These are phyloP conservation scores for Pangasius djambal DNA, from an alignment of 2,797 vertebrate species.

Conservation along the genomic window DNA sequence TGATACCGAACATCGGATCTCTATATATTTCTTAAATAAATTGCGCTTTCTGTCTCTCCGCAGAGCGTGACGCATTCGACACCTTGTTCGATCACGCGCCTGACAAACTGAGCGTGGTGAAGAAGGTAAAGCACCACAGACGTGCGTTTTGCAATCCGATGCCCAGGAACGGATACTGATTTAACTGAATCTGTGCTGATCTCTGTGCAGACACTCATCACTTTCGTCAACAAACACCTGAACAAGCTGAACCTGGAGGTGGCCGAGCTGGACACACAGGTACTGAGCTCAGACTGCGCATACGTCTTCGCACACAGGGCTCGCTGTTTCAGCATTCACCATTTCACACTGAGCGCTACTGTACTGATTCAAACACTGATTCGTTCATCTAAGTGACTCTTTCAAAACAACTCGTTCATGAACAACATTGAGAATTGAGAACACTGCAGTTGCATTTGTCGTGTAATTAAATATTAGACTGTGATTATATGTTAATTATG, in stretches of 20 bases:
- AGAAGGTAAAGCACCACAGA: conserved; percentile 80
- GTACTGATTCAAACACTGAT: not conserved
- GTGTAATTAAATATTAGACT: not conserved
- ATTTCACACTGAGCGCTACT: not conserved
- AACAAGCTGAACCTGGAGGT: conserved; percentile 98
- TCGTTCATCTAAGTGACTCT: not conserved
- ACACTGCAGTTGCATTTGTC: not conserved
- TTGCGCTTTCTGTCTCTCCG: not conserved
- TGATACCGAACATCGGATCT: too few relatives aligned
- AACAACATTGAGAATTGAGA: not conserved
- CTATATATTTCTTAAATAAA: not conserved
- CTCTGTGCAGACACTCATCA: conserved; percentile 87
- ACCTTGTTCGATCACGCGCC: conserved; percentile 96
- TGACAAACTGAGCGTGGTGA: conserved; percentile 96
- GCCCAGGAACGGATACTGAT: not conserved
- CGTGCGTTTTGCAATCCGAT: not conserved
- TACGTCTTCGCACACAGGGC: not conserved
- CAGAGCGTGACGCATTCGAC: conserved; percentile 96
- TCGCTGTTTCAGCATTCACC: not conserved
- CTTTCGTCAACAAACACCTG: conserved; percentile 97
- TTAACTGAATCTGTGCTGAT: not conserved
- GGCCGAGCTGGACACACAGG: conserved; percentile 96
- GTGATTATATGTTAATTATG: not conserved
- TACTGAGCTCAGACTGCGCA: conserved; percentile 55
- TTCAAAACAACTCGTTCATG: not conserved